These are phyloP conservation scores for Anguilla pacifica DNA, from an alignment of 2,797 vertebrate species.

Conservation along the genomic window DNA sequence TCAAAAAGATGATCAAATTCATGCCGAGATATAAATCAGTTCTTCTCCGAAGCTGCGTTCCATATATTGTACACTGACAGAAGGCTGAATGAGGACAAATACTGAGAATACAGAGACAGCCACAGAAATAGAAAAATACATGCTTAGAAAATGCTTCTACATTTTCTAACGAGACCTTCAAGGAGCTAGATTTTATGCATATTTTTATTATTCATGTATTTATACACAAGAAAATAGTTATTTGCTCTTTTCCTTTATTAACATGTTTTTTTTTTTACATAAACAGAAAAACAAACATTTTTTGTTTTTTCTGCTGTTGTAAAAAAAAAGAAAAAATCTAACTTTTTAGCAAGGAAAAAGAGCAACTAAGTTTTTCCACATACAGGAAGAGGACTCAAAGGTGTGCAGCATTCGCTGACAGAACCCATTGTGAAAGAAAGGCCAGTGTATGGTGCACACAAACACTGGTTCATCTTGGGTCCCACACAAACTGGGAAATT, in stretches of 20 bases:
- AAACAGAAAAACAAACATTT: too few species aligned
- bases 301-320: not conserved
- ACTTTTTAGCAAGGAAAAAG: not conserved
- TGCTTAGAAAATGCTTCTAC: not conserved
- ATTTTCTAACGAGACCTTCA: not conserved
- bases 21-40: not conserved
- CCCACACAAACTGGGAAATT: not conserved
- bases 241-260: too few species aligned
- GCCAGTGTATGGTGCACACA: not conserved
- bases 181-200: not conserved
- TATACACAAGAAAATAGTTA: too few species aligned
- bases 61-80: not conserved
- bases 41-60: not conserved
- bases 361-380: not conserved
- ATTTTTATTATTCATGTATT: too few species aligned
- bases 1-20: conserved; percentile 3
- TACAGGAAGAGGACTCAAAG: not conserved
- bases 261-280: too few species aligned
- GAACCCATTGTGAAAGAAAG: not conserved
- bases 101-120: not conserved
- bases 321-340: not conserved
- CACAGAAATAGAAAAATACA: not conserved
- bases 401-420: not conserved
- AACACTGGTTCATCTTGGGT: not conserved
- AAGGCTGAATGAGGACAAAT: not conserved